Evolutionary conservation across 2,888 invertebrate genomes (phyloP), one percentile per base, ranked within the genome.

Genomic region (Drosophila peninsularis): DNA sequence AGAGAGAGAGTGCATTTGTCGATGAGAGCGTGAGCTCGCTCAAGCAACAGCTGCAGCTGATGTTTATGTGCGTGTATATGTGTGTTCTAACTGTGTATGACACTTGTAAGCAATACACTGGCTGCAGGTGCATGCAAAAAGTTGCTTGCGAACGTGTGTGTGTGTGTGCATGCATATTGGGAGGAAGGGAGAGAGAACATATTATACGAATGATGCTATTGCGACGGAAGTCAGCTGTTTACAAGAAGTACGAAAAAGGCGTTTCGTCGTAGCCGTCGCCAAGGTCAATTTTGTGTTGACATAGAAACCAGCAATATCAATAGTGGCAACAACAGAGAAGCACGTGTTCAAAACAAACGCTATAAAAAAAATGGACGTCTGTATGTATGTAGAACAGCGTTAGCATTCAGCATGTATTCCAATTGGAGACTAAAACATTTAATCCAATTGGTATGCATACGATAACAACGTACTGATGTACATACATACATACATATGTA

Each of bases 201-300:
- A 37, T 32, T 24, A 13, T 27, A 44, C 44, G 36, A 50, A 19
- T 42, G 19, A 21, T 62, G 44, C 21, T 60, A 56, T 9, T 57
- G 50, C 36, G 41, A 41, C 37, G 56, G 61, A 50, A 71, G 57
- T 70, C 76, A 77, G 76, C 76, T 77, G 76, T 77, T 77, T 57
- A 50, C 62, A 78, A 74, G 79, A 77, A 78, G 71, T 71, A 78
- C 56, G 24, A 62, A 60, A 45, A 45, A 56, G 44, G 49, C 66
- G 41, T 62, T 60, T 62, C 58, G 61, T 39, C 55, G 61, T 39
- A 52, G 61, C 34, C 37, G 61, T 52, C 39, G 54, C 44, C 83
- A 84, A 84, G 83, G 83, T 86, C 86, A 84, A 72, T 80, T 75
- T 60, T 71, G 67, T 80, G 88, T 86, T 86, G 88, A 86, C 83